Percentiles rank a stretch among this genome's conserved stretches.
Conservation (phyloP, 1,140 invertebrate genomes). For the Papilio polyxenes region DNA sequence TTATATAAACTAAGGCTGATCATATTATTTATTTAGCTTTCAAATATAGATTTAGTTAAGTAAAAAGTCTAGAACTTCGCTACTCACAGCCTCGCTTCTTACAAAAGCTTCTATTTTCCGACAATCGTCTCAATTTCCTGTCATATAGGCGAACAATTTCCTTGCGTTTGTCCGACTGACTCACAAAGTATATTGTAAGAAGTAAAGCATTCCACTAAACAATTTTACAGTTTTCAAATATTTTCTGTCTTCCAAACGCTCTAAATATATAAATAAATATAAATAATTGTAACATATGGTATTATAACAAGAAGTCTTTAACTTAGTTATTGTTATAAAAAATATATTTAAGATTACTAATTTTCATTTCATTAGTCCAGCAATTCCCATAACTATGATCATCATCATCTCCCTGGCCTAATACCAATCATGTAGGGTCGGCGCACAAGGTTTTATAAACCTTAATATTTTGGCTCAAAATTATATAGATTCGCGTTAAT, state of each 20-base stretch:
- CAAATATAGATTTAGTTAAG: not conserved
- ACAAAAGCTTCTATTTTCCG: conserved; percentile 48
- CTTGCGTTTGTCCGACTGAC: conserved; percentile 54
- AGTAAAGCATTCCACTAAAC: conserved; percentile 11
- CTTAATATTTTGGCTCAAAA: no score
- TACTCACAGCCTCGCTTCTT: not conserved
- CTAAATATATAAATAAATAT: not conserved
- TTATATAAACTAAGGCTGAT: not conserved
- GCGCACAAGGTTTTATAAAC: no score
- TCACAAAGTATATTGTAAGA: conserved; percentile 28
- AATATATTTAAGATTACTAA: no score
- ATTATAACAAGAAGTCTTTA: not conserved
- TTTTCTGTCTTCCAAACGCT: not conserved
- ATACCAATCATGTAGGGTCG: no score
- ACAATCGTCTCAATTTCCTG: conserved; percentile 59
- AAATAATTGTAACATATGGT: no score
- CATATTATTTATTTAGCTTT: not conserved
- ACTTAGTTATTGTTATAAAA: not conserved
- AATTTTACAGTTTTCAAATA: conserved; percentile 31
- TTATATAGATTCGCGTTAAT: no score
- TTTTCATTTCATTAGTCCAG: no score
- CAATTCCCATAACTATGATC: no score
- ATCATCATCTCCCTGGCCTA: no score
- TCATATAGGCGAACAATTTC: conserved; percentile 56
- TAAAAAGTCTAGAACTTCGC: conserved; percentile 19